Conservation (phyloP, 92 coral and sea anemone genomes). For the Scolanthus callimorphus region DNA sequence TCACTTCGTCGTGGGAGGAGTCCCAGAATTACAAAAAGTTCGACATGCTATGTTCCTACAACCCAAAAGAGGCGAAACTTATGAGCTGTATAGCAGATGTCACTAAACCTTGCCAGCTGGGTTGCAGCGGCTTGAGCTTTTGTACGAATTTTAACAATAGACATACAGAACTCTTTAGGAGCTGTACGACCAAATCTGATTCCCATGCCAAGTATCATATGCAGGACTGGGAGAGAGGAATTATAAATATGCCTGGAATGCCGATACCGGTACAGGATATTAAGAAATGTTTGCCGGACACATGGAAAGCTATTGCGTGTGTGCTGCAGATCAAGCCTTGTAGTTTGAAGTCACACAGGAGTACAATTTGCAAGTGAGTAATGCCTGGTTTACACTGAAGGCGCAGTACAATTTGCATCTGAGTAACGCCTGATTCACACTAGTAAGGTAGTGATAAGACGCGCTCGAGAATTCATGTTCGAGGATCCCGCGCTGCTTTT, state of each 20-base stretch:
- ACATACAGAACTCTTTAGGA: conserved; percentile 93
- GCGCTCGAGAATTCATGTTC: too few relatives aligned
- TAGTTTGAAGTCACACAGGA: conserved; percentile 81
- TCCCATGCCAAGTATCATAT: conserved; percentile 75
- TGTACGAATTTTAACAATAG: conserved; percentile 94
- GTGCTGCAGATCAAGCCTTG: conserved; percentile 93
- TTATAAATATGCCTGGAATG: conserved; percentile 67
- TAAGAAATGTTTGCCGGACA: conserved; percentile 83
- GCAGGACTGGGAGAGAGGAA: conserved; percentile 82
- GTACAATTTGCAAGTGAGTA: conserved; percentile 91
- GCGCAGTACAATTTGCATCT: too few relatives aligned
- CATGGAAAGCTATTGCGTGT: conserved; percentile 98
- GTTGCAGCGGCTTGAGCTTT: conserved; percentile 79
- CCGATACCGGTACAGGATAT: conserved; percentile 84
- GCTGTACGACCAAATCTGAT: conserved; percentile 75
- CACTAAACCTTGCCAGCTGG: conserved; percentile 83
- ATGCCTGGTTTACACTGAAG: too few relatives aligned
- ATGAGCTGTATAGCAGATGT: conserved; percentile 94
- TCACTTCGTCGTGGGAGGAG: conserved; percentile 46
- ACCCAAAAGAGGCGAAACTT: conserved; percentile 57
- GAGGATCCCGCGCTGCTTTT: too few relatives aligned
- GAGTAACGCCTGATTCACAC: too few relatives aligned
- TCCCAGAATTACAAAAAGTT: conserved; percentile 51
- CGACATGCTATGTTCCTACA: conserved; percentile 58
- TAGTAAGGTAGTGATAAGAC: too few relatives aligned